These are phyloP conservation scores for Drosophila meridiana DNA, from an alignment of 2,888 invertebrate species.

Conservation along the genomic window DNA sequence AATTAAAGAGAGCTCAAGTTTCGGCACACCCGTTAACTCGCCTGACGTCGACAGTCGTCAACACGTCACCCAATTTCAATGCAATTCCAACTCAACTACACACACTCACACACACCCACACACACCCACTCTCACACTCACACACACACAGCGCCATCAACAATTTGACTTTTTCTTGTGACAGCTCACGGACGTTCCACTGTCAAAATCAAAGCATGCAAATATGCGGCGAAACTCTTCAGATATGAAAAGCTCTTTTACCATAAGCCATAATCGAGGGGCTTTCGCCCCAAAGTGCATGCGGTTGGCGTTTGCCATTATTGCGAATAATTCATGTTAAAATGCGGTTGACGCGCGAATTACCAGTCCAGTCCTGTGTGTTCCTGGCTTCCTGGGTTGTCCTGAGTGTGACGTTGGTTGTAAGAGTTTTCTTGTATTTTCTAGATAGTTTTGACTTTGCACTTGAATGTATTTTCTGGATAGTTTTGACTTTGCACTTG, in stretches of 20 bases:
- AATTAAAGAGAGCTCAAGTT: conserved; percentile 46
- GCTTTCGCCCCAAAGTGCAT: conserved; percentile 5
- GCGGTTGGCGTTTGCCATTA: conserved; percentile 16
- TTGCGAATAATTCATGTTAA: conserved; percentile 56
- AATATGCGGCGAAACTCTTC: conserved; percentile 52
- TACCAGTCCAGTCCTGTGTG: too few species aligned
- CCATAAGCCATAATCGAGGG: neutral
- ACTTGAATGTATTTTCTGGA: too few species aligned
- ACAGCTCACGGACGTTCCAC: conserved; percentile 65
- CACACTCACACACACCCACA: neutral
- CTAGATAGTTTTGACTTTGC: too few species aligned
- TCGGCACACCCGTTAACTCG: conserved; percentile 30
- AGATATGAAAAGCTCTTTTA: conserved; percentile 9
- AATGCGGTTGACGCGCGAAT: conserved; percentile 45
- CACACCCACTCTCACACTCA: neutral
- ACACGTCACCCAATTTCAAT: conserved; percentile 26
- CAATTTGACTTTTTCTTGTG: conserved; percentile 52
- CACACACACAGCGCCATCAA: conserved; percentile 3
- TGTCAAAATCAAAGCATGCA: conserved; percentile 59
- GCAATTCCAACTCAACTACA: conserved; percentile 36
- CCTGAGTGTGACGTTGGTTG: too few species aligned
- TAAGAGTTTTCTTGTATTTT: too few species aligned
- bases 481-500: too few species aligned
- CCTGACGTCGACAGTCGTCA: conserved; percentile 19
- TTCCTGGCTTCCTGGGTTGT: too few species aligned